Evolutionary conservation across 2,888 invertebrate genomes (phyloP).

Genomic region (Chaitophorus viminalis): DNA sequence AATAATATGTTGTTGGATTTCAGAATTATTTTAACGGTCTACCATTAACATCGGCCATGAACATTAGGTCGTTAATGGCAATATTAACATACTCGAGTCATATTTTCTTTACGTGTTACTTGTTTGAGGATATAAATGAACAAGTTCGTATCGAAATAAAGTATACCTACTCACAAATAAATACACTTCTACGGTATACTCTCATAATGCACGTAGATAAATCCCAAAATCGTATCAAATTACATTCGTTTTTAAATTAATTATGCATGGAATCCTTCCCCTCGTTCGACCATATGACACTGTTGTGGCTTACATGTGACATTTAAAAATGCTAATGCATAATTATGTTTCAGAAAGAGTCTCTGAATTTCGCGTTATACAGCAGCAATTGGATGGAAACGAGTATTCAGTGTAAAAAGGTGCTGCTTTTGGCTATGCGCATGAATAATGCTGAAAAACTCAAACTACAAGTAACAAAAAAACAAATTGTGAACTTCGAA

Average conservation of each 20-base stretch:
- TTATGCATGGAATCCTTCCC: too few relatives aligned
- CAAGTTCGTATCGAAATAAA: too few relatives aligned
- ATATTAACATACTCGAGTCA: not conserved
- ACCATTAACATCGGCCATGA: not conserved
- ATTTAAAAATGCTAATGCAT: too few relatives aligned
- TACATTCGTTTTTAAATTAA: too few relatives aligned
- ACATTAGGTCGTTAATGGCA: not conserved
- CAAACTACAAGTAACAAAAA: not conserved
- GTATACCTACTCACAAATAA: too few relatives aligned
- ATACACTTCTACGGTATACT: too few relatives aligned
- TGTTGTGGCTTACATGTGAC: too few relatives aligned
- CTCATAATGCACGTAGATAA: too few relatives aligned
- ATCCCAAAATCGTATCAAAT: too few relatives aligned
- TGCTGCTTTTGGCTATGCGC: not conserved
- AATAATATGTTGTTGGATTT: not conserved
- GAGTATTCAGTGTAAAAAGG: not conserved
- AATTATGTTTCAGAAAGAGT: conserved; percentile 7
- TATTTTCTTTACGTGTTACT: not conserved
- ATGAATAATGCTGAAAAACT: conserved; percentile 1
- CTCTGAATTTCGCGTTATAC: conserved; percentile 5
- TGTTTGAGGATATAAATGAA: not conserved
- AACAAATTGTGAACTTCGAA: not conserved
- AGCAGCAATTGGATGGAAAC: conserved; percentile 15
- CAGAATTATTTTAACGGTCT: conserved; percentile 7
- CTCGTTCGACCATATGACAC: too few relatives aligned